Evolutionary conservation across 2,888 invertebrate genomes (phyloP).

Genomic region (Tenthredo livida): DNA sequence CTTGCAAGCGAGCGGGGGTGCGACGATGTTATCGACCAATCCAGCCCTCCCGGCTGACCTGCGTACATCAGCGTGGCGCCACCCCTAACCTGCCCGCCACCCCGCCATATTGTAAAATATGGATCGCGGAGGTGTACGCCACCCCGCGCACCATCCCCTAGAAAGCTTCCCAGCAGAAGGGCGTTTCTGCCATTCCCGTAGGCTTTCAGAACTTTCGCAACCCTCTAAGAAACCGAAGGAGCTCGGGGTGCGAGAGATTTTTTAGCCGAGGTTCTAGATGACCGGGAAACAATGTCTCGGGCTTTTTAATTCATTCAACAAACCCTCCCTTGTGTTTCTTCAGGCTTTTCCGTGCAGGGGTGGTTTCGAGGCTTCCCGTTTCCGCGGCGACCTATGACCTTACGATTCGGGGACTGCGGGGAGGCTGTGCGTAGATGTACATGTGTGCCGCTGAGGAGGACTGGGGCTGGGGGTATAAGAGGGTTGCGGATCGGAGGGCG

Average conservation of each 20-base stretch:
- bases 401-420: not conserved
- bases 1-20: slow-evolving; percentile 26
- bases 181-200: not conserved
- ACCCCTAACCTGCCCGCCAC: slow-evolving; percentile 62
- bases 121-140: slow-evolving; percentile 75
- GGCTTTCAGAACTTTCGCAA: not conserved
- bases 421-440: not conserved
- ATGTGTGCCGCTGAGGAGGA: slow-evolving; percentile 9
- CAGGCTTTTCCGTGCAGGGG: not conserved
- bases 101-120: slow-evolving; percentile 77
- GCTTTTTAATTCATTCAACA: not conserved
- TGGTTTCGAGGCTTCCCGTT: not conserved
- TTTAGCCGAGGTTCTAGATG: not conserved
- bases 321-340: not conserved
- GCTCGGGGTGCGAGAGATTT: too few relatives aligned
- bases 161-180: slow-evolving; percentile 41
- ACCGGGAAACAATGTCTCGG: not conserved
- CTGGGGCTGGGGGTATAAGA: not conserved
- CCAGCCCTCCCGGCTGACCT: slow-evolving; percentile 72
- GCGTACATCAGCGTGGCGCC: slow-evolving; percentile 76
- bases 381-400: not conserved
- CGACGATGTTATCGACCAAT: slow-evolving; percentile 76
- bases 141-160: slow-evolving; percentile 56
- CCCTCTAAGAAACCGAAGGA: not conserved
- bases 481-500: not conserved